Evolutionary conservation across 2,797 vertebrate genomes (phyloP).

Genomic region (Arctocebus calabarensis): DNA sequence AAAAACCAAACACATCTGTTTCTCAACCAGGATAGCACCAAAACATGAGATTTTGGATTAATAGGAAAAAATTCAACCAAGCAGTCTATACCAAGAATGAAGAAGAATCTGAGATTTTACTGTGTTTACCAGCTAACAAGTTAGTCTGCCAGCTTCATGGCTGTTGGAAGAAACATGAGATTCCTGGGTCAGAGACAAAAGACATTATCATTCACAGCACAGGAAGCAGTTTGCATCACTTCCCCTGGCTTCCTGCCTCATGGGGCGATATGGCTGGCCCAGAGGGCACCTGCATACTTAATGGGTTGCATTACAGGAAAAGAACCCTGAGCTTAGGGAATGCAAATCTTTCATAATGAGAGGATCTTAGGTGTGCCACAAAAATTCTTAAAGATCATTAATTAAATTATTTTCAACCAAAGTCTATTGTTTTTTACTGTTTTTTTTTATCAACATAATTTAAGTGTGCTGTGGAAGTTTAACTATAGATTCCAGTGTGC

Average conservation of each 20-base stretch:
- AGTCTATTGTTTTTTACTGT: too few species aligned
- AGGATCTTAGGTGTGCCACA: too few species aligned
- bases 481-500: too few species aligned
- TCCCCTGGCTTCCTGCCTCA: not conserved
- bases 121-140: not conserved
- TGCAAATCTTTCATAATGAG: not conserved
- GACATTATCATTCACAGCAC: not conserved
- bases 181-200: not conserved
- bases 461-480: too few species aligned
- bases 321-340: not conserved
- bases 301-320: not conserved
- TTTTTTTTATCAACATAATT: too few species aligned
- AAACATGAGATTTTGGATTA: not conserved
- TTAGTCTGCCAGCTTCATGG: not conserved
- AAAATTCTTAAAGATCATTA: too few species aligned
- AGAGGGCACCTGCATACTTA: not conserved
- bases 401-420: too few species aligned
- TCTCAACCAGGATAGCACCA: not conserved
- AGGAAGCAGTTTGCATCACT: not conserved
- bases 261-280: rapidly evolving
- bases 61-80: not conserved
- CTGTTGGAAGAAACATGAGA: not conserved
- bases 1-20: not conserved
- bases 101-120: not conserved
- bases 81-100: not conserved